phyloP scores from a whole-genome alignment of 2,113 vertebrate species.

The Cololabis saira region DNA sequence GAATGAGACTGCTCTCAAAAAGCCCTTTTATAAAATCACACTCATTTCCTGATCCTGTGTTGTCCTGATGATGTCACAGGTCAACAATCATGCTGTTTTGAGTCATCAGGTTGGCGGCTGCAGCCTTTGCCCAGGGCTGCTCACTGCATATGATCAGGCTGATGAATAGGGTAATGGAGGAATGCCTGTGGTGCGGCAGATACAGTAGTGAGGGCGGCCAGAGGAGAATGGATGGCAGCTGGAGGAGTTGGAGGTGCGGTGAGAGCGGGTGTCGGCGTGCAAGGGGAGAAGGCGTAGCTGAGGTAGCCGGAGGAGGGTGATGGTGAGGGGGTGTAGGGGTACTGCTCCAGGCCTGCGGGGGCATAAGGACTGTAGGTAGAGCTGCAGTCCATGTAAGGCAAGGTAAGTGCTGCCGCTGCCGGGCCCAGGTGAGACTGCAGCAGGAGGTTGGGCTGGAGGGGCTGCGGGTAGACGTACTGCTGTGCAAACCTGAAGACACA shows the following conservation, averaged over 20 bases:
- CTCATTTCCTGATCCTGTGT: constrained; percentile 43
- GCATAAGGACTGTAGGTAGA: constrained; percentile 89
- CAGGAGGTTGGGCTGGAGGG: constrained; percentile 92
- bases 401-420: constrained; percentile 71
- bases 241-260: constrained; percentile 70
- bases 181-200: constrained; percentile 83
- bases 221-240: constrained; percentile 62
- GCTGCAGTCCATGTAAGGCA: constrained; percentile 92
- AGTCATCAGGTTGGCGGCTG: constrained; percentile 16
- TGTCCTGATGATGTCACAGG: constrained; percentile 62
- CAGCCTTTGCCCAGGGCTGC: constrained; percentile 1
- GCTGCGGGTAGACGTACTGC: constrained; percentile 93
- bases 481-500: constrained; percentile 86
- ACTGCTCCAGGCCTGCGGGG: constrained; percentile 90
- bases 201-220: constrained; percentile 78
- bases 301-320: constrained; percentile 88
- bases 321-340: constrained; percentile 90
- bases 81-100: constrained; percentile 42
- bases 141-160: constrained; percentile 92
- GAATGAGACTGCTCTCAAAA: constrained; percentile 56
- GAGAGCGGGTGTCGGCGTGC: constrained; percentile 76
- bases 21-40: constrained; percentile 74
- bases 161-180: constrained; percentile 90
- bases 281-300: constrained; percentile 88
- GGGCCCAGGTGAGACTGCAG: constrained; percentile 90